Conservation (phyloP, 1,140 invertebrate genomes). For the Euborellia annulipes region DNA sequence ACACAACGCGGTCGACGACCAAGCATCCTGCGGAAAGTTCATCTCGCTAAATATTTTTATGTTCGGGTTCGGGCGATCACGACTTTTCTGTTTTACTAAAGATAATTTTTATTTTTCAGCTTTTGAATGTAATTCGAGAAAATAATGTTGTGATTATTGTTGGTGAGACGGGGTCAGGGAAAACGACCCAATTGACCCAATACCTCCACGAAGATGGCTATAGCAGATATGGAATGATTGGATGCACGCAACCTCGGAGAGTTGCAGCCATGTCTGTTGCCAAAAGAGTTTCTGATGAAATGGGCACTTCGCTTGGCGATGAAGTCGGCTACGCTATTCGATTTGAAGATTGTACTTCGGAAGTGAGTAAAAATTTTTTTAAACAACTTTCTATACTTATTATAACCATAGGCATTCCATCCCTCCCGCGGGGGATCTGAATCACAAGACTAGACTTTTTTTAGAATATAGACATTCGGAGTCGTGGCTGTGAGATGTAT, state of each 20-base stretch:
- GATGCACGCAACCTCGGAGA: conserved; percentile 79
- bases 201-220: conserved; percentile 98
- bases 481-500: too few species aligned
- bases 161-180: conserved; percentile 97
- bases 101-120: conserved; percentile 18
- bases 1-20: too few species aligned
- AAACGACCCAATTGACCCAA: conserved; percentile 98
- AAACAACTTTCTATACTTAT: too few species aligned
- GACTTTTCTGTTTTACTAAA: too few species aligned
- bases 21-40: too few species aligned
- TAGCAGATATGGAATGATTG: conserved; percentile 83
- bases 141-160: conserved; percentile 94
- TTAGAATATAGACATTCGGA: too few species aligned
- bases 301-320: conserved; percentile 74
- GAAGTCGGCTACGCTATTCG: conserved; percentile 98
- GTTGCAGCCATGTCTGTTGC: conserved; percentile 99
- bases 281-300: conserved; percentile 97
- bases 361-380: conserved; percentile 35
- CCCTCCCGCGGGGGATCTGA: too few species aligned
- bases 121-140: conserved; percentile 85
- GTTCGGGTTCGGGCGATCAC: too few species aligned
- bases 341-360: conserved; percentile 97
- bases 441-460: too few species aligned
- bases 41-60: too few species aligned
- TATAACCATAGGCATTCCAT: too few species aligned